Conservation (phyloP, 1,140 invertebrate species). For the Teleogryllus occipitalis region DNA sequence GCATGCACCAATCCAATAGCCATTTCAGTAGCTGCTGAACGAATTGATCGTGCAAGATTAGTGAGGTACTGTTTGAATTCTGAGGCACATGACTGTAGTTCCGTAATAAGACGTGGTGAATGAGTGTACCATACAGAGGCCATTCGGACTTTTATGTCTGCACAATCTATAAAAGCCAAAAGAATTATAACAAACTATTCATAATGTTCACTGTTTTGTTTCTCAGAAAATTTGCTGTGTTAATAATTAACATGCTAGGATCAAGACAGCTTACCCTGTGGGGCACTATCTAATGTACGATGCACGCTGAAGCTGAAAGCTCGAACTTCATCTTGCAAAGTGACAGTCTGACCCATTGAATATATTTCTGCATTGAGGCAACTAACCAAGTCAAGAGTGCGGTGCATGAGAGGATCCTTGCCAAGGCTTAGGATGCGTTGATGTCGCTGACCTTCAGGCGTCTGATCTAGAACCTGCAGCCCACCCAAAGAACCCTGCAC, state of each 20-base stretch:
- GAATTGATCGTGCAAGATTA: conserved; percentile 72
- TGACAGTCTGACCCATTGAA: conserved; percentile 33
- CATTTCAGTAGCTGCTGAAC: conserved; percentile 85
- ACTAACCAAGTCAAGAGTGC: conserved; percentile 31
- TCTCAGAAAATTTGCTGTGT: too few relatives aligned
- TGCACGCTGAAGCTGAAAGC: conserved; percentile 57
- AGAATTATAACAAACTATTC: background rate
- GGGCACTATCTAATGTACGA: background rate
- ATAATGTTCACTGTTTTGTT: too few relatives aligned
- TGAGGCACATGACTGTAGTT: conserved; percentile 73
- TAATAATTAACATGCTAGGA: too few relatives aligned
- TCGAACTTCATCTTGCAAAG: conserved; percentile 41
- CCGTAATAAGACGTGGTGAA: conserved; percentile 74
- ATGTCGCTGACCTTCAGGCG: conserved; percentile 71
- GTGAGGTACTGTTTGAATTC: conserved; percentile 61
- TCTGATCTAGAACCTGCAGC: conserved; percentile 83
- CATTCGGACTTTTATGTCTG: conserved; percentile 57
- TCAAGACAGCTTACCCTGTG: background rate
- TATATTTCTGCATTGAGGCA: conserved; percentile 38
- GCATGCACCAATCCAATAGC: conserved; percentile 81
- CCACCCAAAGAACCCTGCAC: conserved; percentile 83
- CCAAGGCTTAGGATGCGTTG: conserved; percentile 80
- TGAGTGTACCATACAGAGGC: conserved; percentile 92
- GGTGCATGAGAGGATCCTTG: conserved; percentile 53
- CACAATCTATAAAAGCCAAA: conserved; percentile 14